These are phyloP conservation scores for Oedothorax gibbosus DNA, from an alignment of 1,140 invertebrate species.

Conservation along the genomic window DNA sequence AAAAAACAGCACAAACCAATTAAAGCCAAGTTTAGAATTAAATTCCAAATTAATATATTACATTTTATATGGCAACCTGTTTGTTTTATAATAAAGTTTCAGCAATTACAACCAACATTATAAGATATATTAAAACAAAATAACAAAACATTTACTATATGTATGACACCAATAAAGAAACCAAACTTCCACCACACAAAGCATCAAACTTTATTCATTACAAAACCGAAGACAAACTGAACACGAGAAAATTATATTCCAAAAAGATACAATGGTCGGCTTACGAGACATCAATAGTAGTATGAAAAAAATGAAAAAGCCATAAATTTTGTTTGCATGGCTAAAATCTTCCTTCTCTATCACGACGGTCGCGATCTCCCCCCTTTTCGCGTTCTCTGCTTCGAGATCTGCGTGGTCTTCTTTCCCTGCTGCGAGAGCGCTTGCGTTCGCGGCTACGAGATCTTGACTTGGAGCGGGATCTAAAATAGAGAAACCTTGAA, in stretches of 20 bases:
- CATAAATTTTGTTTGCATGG: background rate
- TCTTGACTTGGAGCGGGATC: conserved; percentile 50
- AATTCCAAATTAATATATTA: too few relatives aligned
- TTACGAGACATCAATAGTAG: background rate
- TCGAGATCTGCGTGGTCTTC: conserved; percentile 62
- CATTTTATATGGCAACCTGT: too few relatives aligned
- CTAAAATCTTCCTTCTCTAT: conserved; percentile 58
- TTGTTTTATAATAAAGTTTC: background rate
- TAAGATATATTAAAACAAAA: background rate
- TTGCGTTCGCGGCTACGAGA: conserved; percentile 56
- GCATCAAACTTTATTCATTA: conserved; percentile 13
- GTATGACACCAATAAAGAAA: background rate
- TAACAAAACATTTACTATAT: background rate
- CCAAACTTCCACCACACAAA: background rate
- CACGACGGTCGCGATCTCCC: conserved; percentile 47
- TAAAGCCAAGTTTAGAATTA: too few relatives aligned
- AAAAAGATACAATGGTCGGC: background rate
- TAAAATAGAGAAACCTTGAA: background rate
- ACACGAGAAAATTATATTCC: conserved; percentile 7
- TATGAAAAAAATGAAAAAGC: conserved; percentile 17
- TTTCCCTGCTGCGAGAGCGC: conserved; percentile 58
- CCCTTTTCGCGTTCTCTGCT: conserved; percentile 54
- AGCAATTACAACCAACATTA: background rate
- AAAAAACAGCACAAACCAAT: too few relatives aligned
- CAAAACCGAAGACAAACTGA: background rate